These are phyloP conservation scores for Remorina albescens DNA, from an alignment of 2,797 vertebrate species.

Conservation along the genomic window DNA sequence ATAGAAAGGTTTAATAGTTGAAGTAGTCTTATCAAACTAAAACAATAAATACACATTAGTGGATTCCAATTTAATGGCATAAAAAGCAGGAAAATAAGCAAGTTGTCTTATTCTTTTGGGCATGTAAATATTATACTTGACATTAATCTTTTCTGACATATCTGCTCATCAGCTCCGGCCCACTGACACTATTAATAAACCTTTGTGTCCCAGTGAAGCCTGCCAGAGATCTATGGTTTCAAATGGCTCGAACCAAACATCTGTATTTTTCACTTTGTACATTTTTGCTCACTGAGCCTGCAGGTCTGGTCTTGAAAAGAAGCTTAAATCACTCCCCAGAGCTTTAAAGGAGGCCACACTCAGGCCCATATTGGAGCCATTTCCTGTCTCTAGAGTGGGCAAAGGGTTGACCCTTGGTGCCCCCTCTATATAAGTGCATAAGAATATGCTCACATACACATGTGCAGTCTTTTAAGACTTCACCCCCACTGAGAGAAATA, in stretches of 20 bases:
- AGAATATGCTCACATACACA: constrained; percentile 40
- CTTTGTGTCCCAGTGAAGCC: constrained; percentile 46
- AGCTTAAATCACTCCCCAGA: constrained; percentile 76
- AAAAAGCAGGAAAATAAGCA: constrained; percentile 5
- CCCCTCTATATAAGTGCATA: constrained; percentile 62
- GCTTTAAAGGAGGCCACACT: constrained; percentile 70
- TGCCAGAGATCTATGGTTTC: constrained; percentile 56
- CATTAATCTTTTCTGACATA: constrained; percentile 48
- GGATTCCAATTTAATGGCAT: constrained; percentile 13
- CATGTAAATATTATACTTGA: constrained; percentile 11
- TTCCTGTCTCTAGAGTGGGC: constrained; percentile 83
- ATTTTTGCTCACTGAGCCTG: constrained; percentile 72
- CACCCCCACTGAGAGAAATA: constrained; percentile 55
- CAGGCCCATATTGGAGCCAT: constrained; percentile 83
- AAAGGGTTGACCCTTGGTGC: constrained; percentile 72
- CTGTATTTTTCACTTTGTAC: constrained; percentile 77
- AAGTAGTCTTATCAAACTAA: not conserved
- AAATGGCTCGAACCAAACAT: constrained; percentile 69
- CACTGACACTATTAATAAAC: constrained; percentile 73
- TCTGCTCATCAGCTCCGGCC: constrained; percentile 46
- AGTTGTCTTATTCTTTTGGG: not conserved
- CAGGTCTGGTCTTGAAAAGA: constrained; percentile 67
- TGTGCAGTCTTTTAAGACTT: constrained; percentile 45
- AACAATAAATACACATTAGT: not conserved
- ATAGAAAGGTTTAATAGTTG: not conserved